Evolutionary conservation across 2,113 vertebrate species (phyloP), one percentile per base, ranked within the genome.

Genomic region (Lontra canadensis): DNA sequence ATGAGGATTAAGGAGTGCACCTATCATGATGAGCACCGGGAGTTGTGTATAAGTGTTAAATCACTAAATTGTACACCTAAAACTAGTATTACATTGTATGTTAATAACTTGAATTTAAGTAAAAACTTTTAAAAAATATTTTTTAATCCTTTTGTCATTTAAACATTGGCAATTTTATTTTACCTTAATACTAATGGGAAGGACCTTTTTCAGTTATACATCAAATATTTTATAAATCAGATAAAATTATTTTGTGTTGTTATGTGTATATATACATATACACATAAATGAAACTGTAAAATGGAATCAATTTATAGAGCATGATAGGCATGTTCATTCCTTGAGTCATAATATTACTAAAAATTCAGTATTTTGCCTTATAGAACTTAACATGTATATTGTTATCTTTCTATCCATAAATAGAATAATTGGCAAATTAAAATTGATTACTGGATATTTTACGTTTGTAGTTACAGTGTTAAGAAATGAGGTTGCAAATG

Each of bases 351-450:
- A 90, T 6, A 86, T 83, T 71, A 59, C 57, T 93, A 78, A 92
- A 21, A 88, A 93, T 65, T 42, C 39, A 92, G 14, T 73, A 9
- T 2, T 44, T 94, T 95, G 14, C 47, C 49, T 88, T 79, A 57
- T 3, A 88, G 23, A 91, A 90, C 14, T 90, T 95, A 57, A 84
- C 59, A 42, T 92, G 1, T 18, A 67, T 73, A 13, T 76, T 87
- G 21, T 88, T 95, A 90, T 79, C 44, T 82, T 81, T 95, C 39
- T 90, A 59, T 7, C 7, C 82, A 49, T 55, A 92, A 65, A 49
- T 79, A 94, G 42, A 94, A 39, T 71, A 65, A 83, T 90, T 74
- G 15, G 17, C 7, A 94, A 92, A n/a, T 96, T 94, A 84, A 97
- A 90, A 71, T 55, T 47, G 25, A 85, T 93, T 93, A 52, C 1